Percentiles rank a stretch among this genome's conserved stretches.
These are phyloP conservation scores for Indicator maculatus DNA, from an alignment of 2,113 vertebrate species.

Conservation along the genomic window DNA sequence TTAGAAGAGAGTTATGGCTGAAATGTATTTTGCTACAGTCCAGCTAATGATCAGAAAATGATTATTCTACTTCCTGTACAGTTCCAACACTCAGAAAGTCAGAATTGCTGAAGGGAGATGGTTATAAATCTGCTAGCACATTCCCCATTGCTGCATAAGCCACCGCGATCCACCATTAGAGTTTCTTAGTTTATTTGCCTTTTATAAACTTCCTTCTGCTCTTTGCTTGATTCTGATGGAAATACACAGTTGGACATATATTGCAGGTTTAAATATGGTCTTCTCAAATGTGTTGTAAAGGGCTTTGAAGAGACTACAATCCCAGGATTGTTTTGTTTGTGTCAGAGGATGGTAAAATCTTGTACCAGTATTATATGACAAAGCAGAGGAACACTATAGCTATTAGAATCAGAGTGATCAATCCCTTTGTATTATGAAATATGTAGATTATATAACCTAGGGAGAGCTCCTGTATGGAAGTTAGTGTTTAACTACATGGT, in stretches of 20 bases:
- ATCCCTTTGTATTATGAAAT: not conserved
- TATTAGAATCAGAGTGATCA: not conserved
- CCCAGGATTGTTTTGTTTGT: not conserved
- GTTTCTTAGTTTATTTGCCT: not conserved
- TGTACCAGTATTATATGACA: not conserved
- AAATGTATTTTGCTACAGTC: slow-evolving; percentile 39
- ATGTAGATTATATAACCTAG: not conserved
- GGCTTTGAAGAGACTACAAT: not conserved
- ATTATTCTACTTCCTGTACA: not conserved
- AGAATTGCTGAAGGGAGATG: not conserved
- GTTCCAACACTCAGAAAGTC: not conserved
- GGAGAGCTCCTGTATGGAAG: not conserved
- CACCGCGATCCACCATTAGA: not conserved
- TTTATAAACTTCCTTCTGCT: not conserved
- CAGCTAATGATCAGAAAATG: slow-evolving; percentile 36
- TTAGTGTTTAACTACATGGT: not conserved
- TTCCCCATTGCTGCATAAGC: rapidly evolving
- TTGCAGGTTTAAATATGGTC: not conserved
- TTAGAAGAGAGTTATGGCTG: slow-evolving; percentile 37
- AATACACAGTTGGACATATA: not conserved
- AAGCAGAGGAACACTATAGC: not conserved
- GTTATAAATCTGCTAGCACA: not conserved
- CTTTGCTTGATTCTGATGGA: not conserved
- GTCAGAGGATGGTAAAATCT: not conserved
- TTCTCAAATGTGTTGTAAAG: not conserved